Conservation (phyloP, 2,113 vertebrate species). For the Notothenia rossii region DNA sequence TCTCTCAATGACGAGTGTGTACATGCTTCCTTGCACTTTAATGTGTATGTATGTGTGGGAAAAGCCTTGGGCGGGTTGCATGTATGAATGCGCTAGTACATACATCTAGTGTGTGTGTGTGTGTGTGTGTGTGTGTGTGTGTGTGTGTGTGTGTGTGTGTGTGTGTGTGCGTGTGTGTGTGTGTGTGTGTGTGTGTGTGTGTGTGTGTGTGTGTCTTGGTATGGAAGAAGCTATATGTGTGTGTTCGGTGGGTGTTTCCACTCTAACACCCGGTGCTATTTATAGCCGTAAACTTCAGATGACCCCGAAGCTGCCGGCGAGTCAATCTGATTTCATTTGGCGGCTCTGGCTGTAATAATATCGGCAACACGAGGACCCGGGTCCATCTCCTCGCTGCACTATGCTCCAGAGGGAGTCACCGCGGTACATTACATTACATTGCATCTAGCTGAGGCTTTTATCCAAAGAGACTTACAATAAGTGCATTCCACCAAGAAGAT, state of each 20-base stretch:
- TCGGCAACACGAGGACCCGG: constrained; percentile 29
- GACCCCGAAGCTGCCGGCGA: constrained; percentile 61
- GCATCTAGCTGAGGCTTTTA: no score
- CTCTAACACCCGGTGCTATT: constrained; percentile 47
- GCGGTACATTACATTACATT: constrained; percentile 13
- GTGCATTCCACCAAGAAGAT: no score
- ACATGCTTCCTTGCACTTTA: background rate
- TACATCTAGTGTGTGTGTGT: background rate
- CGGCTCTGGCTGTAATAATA: constrained; percentile 52
- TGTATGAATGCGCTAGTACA: constrained; percentile 26
- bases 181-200: background rate
- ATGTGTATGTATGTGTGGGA: constrained; percentile 18
- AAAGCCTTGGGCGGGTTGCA: constrained; percentile 16
- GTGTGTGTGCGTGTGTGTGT: no score
- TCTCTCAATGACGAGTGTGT: constrained; percentile 39
- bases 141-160: no score
- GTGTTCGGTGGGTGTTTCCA: background rate
- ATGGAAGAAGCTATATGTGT: constrained; percentile 22
- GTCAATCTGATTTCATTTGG: constrained; percentile 64
- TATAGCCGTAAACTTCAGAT: constrained; percentile 72
- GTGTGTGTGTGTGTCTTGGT: background rate
- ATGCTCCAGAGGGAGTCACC: constrained; percentile 30
- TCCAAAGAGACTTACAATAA: no score
- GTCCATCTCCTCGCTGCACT: constrained; percentile 22
- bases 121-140: no score